Evolutionary conservation across 1,140 invertebrate species (phyloP).

Genomic region (Harlomillsia oculata): DNA sequence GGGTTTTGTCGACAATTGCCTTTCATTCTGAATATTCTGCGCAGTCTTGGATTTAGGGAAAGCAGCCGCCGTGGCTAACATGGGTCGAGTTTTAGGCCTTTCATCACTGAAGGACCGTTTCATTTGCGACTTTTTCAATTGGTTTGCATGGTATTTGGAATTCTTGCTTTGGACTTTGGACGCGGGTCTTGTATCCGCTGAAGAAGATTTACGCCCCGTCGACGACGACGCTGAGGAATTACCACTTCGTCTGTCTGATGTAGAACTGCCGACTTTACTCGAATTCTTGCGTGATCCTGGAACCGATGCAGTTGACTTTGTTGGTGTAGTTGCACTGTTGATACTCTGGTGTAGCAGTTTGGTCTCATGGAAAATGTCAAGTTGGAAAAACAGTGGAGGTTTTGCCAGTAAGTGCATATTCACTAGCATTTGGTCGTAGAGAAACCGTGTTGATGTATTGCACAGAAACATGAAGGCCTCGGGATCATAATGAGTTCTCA

Average conservation of each 20-base stretch:
- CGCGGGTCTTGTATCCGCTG: slow-evolving; percentile 42
- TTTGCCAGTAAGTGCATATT: slow-evolving; percentile 63
- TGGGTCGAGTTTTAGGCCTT: slow-evolving; percentile 16
- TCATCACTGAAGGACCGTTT: slow-evolving; percentile 32
- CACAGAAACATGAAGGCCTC: slow-evolving; percentile 60
- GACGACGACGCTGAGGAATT: slow-evolving; percentile 44
- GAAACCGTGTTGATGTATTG: slow-evolving; percentile 52
- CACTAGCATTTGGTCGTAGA: slow-evolving; percentile 61
- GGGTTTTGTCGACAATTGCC: background rate
- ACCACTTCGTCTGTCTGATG: slow-evolving; percentile 47
- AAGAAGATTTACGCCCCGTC: slow-evolving; percentile 47
- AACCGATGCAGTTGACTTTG: slow-evolving; percentile 39
- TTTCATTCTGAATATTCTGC: slow-evolving; percentile 24
- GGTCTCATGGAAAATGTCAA: slow-evolving; percentile 71
- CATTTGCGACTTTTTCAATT: slow-evolving; percentile 32
- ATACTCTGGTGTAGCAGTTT: slow-evolving; percentile 64
- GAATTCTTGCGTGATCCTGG: slow-evolving; percentile 46
- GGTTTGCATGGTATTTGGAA: slow-evolving; percentile 33
- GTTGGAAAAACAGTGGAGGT: slow-evolving; percentile 58
- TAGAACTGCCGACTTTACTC: slow-evolving; percentile 47
- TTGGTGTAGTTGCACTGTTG: slow-evolving; percentile 43
- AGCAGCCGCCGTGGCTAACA: slow-evolving; percentile 3
- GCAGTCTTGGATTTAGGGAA: slow-evolving; percentile 34
- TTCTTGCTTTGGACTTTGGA: slow-evolving; percentile 31
- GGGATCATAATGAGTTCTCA: slow-evolving; percentile 67